Conservation (phyloP, 2,797 vertebrate species). For the Aeoliscus strigatus region DNA sequence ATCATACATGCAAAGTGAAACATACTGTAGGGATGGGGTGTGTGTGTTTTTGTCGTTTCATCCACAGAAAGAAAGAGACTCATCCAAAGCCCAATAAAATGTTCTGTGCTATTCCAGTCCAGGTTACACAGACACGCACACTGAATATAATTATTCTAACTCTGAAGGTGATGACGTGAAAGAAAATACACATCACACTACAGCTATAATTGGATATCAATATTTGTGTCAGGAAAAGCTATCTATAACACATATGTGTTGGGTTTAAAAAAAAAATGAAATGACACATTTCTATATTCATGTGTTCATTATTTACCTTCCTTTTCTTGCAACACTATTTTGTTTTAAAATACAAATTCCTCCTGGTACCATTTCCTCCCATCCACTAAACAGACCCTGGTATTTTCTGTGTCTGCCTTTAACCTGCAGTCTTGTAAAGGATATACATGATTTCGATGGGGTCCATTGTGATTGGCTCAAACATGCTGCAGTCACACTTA, state of each 20-base stretch:
- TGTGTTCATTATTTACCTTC: too few species aligned
- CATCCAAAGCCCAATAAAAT: conserved; percentile 22
- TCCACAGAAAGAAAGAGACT: conserved; percentile 36
- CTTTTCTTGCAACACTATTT: too few species aligned
- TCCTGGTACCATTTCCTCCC: too few species aligned
- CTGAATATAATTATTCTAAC: conserved; percentile 23
- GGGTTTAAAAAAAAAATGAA: too few species aligned
- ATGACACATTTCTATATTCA: too few species aligned
- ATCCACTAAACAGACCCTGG: too few species aligned
- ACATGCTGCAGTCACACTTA: conserved; percentile 87
- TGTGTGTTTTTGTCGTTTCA: conserved; percentile 12
- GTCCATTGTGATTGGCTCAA: conserved; percentile 90
- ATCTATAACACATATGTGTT: too few species aligned
- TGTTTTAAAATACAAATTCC: too few species aligned
- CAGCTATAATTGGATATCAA: too few species aligned
- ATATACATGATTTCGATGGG: conserved; percentile 99
- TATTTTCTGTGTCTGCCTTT: not conserved
- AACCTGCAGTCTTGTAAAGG: conserved; percentile 72
- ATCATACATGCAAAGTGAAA: too few species aligned
- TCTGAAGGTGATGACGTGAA: conserved; percentile 15
- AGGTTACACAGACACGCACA: conserved; percentile 13
- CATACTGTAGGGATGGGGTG: too few species aligned
- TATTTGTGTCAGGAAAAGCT: too few species aligned
- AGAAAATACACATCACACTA: conserved; percentile 6
- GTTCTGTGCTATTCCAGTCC: conserved; percentile 18